A percentile compares a stretch with the other conserved stretches of the same genome.
phyloP scores from a whole-genome alignment of 2,797 vertebrate species.

The Micropoecilia bifurca region DNA sequence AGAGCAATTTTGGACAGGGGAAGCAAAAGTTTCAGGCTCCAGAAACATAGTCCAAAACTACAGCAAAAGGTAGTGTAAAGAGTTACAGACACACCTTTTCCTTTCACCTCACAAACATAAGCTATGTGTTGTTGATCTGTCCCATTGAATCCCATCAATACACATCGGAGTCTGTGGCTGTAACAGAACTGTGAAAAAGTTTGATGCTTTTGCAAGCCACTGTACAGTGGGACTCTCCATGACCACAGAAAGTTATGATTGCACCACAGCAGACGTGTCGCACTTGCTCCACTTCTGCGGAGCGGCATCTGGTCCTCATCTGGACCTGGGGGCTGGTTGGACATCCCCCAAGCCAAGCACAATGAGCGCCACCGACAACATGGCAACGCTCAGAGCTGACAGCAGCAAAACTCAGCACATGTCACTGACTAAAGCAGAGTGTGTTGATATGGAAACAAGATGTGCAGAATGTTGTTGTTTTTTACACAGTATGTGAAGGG shows the following conservation, averaged over 20 bases:
- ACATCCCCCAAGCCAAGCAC: slow-evolving; percentile 63
- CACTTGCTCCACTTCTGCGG: slow-evolving; percentile 57
- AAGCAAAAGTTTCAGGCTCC: background rate
- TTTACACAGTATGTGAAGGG: background rate
- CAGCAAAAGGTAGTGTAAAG: background rate
- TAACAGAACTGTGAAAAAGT: background rate
- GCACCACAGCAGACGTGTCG: slow-evolving; percentile 25
- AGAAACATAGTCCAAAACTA: background rate
- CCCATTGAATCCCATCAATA: background rate
- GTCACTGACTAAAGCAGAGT: slow-evolving; percentile 18
- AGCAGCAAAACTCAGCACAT: slow-evolving; percentile 41
- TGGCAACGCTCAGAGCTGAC: slow-evolving; percentile 46
- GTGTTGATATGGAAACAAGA: slow-evolving; percentile 30
- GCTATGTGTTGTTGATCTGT: background rate
- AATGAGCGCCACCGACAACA: slow-evolving; percentile 59
- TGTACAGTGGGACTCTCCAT: background rate
- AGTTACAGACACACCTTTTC: background rate
- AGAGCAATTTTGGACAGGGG: background rate
- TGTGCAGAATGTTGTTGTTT: slow-evolving; percentile 1
- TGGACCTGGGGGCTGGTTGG: slow-evolving; percentile 66
- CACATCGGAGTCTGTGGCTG: background rate
- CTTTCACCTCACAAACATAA: background rate
- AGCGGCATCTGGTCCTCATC: slow-evolving; percentile 74
- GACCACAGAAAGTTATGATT: slow-evolving; percentile 20
- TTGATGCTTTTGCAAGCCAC: background rate